A percentile compares a stretch with the other conserved stretches of the same genome.
Conservation (phyloP, 1,140 invertebrate genomes). For the Dendroctonus valens region DNA sequence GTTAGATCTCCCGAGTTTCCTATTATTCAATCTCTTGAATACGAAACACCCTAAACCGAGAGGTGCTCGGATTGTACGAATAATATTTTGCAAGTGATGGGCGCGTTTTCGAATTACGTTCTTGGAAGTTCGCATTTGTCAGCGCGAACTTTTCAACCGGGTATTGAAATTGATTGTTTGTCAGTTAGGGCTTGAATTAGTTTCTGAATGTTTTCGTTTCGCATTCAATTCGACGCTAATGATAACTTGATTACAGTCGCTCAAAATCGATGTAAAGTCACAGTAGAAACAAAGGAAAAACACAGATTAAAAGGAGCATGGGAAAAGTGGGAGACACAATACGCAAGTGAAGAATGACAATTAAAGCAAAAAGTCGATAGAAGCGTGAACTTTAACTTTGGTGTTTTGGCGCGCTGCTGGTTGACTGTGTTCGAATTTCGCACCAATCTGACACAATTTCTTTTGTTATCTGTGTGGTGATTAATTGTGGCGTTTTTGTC, state of each 20-base stretch:
- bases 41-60: slow-evolving; percentile 9
- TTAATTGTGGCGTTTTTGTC: slow-evolving; percentile 21
- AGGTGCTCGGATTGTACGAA: slow-evolving; percentile 24
- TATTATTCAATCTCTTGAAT: slow-evolving; percentile 27
- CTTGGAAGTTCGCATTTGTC: slow-evolving; percentile 16
- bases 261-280: too few relatives aligned
- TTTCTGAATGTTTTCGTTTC: background rate
- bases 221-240: background rate
- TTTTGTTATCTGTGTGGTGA: slow-evolving; percentile 20
- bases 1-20: slow-evolving; percentile 24
- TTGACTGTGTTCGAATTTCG: background rate
- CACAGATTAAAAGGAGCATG: too few relatives aligned
- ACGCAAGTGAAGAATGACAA: too few relatives aligned
- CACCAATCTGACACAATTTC: slow-evolving; percentile 18
- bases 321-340: too few relatives aligned
- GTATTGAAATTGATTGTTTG: background rate
- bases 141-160: background rate
- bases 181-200: background rate
- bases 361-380: too few relatives aligned
- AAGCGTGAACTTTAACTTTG: too few relatives aligned
- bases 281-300: too few relatives aligned
- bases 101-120: slow-evolving; percentile 15
- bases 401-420: background rate
- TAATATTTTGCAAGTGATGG: slow-evolving; percentile 17
- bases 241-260: too few relatives aligned